Percentiles rank a stretch among this genome's conserved stretches.
phyloP scores from a whole-genome alignment of 2,797 vertebrate species.

The Epinephelus awoara region DNA sequence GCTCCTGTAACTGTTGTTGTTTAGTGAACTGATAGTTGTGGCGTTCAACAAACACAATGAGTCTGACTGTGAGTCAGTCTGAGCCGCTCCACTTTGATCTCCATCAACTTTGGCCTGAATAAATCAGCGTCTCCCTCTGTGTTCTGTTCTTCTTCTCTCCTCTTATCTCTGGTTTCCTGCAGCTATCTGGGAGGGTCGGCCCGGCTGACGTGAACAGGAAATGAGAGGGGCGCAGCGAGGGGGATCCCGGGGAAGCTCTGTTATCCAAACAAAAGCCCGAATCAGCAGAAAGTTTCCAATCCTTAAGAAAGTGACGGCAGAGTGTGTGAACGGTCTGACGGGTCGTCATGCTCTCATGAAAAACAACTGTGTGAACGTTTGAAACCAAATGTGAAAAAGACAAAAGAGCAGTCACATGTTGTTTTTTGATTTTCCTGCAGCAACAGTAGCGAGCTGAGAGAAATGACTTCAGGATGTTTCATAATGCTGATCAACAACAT shows the following conservation, averaged over 20 bases:
- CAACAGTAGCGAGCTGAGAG: conserved; percentile 28
- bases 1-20: too few species aligned
- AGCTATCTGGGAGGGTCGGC: conserved; percentile 50
- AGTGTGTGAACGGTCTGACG: neutral
- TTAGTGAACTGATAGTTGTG: too few species aligned
- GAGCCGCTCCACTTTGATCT: neutral
- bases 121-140: conserved; percentile 8
- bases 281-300: conserved; percentile 51
- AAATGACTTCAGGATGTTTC: conserved; percentile 23
- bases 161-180: conserved; percentile 66
- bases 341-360: too few species aligned
- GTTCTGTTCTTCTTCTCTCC: conserved; percentile 17
- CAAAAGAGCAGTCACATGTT: too few species aligned
- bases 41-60: too few species aligned
- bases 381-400: too few species aligned
- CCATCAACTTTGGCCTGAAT: conserved; percentile 51
- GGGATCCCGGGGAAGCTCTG: conserved; percentile 29
- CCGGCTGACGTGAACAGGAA: conserved; percentile 61
- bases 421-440: too few species aligned
- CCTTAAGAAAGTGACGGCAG: neutral
- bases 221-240: conserved; percentile 51
- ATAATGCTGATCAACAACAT: conserved; percentile 28
- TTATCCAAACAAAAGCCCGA: conserved; percentile 57
- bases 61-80: neutral
- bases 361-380: neutral